Evolutionary conservation across 1,140 invertebrate genomes (phyloP).

Genomic region (Panagrolaimus sp.): DNA sequence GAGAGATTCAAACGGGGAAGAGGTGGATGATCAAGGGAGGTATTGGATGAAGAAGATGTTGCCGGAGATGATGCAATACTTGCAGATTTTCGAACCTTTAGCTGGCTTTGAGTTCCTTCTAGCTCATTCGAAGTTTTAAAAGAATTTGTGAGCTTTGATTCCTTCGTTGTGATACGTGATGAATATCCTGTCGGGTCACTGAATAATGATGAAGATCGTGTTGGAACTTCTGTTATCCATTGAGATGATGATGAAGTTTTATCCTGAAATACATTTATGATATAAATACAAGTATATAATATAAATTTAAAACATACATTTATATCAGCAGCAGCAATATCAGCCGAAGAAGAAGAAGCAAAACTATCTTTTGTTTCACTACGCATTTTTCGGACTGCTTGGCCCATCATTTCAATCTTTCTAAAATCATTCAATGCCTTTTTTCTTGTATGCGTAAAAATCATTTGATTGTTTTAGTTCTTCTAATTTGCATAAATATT

Average conservation of each 20-base stretch:
- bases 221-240: constrained; percentile 5
- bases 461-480: too few species aligned
- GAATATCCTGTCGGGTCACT: constrained; percentile 1
- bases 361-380: neutral
- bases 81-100: neutral
- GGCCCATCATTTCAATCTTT: neutral
- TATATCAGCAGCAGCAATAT: neutral
- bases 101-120: neutral
- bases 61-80: neutral
- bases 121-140: neutral
- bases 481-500: too few species aligned
- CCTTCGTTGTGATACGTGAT: neutral
- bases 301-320: neutral
- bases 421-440: too few species aligned
- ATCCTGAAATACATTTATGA: neutral
- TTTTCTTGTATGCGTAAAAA: too few species aligned
- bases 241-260: neutral
- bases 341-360: neutral
- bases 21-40: neutral
- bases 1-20: neutral
- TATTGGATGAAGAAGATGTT: neutral
- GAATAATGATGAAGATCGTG: constrained; percentile 5
- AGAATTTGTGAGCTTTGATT: neutral
- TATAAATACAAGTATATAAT: neutral
- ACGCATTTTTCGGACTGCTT: constrained; percentile 11